Conservation (phyloP, 2,113 vertebrate genomes). For the Etheostoma cragini region DNA sequence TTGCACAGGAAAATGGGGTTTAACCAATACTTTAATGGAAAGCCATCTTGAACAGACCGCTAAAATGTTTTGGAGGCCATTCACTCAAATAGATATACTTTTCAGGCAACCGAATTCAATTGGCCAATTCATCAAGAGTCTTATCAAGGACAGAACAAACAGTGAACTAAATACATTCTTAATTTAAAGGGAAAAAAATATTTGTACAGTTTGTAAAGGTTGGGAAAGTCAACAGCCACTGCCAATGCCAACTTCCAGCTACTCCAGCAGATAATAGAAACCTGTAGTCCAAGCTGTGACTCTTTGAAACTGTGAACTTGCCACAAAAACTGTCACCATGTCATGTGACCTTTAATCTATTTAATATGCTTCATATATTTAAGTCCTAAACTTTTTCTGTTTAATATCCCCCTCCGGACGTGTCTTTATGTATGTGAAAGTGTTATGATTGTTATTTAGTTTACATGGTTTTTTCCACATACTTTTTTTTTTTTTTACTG, state of each 20-base stretch:
- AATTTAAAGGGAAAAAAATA: background rate
- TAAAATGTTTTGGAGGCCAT: slow-evolving; percentile 30
- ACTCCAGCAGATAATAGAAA: background rate
- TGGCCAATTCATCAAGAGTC: slow-evolving; percentile 29
- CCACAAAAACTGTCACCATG: too few species aligned
- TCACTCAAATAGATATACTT: slow-evolving; percentile 31
- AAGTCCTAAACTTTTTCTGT: background rate
- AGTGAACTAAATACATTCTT: background rate
- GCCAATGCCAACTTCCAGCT: background rate
- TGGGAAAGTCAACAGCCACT: background rate
- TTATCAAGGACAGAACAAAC: background rate
- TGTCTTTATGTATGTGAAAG: too few species aligned
- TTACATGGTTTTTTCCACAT: too few species aligned
- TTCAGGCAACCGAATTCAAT: background rate
- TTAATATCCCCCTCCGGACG: too few species aligned
- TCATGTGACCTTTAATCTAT: too few species aligned
- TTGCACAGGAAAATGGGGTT: slow-evolving; percentile 28
- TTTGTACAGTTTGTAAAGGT: background rate
- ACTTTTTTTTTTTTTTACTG: too few species aligned
- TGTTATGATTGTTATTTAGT: too few species aligned
- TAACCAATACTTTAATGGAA: slow-evolving; percentile 53
- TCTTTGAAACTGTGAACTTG: background rate
- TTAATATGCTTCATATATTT: background rate
- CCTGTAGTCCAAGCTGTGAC: background rate
- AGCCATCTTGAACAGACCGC: slow-evolving; percentile 8